Evolutionary conservation across 2,888 invertebrate species (phyloP), one percentile per base, ranked within the genome.

Genomic region (Ypsolopha scabrella): DNA sequence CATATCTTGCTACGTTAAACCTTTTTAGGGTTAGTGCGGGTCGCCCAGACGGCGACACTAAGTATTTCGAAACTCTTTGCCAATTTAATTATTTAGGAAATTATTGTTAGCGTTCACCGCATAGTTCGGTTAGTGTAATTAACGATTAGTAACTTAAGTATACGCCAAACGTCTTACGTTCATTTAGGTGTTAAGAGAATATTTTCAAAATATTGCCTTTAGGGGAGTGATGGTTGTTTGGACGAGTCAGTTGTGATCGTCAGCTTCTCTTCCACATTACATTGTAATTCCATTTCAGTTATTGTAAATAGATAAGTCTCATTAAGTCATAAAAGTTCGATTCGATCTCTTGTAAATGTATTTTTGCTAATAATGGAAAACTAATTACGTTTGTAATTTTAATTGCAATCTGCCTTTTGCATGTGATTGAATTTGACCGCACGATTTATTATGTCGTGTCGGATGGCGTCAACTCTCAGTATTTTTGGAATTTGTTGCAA

Each of bases 1-100:
- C 92, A 92, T 92, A 92, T 92, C 92, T 90, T 88, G 89, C 89
- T 89, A 89, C 88, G 72, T 76, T 78, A 75, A 79, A 81, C 80
- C 80, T 76, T 74, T 74, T 75, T 80, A 80, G 80, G 76, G 72
- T 75, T 80, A 81, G 80, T 39, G 47, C 35, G 47, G 50, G 81
- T 81, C 82, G 82, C 78, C 58, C 78, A 57, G 64, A 68, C 34
- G 65, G 80, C 83, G 85, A 80, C 80, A 77, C 75, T 82, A 83
- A 85, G 83, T 85, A 82, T 83, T 86, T 85, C 72, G 79, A 82
- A 86, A 85, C 82, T 85, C 85, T 86, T 86, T 86, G 86, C 86
- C 86, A 86, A 86, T 85, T 85, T 85, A 82, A 83, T 80, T 80
- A 85, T 79, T 77, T 86, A 86, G 85, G 80, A 81, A 80, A 83